phyloP scores from a whole-genome alignment of 2,113 vertebrate species.

The Seriola quinqueradiata region DNA sequence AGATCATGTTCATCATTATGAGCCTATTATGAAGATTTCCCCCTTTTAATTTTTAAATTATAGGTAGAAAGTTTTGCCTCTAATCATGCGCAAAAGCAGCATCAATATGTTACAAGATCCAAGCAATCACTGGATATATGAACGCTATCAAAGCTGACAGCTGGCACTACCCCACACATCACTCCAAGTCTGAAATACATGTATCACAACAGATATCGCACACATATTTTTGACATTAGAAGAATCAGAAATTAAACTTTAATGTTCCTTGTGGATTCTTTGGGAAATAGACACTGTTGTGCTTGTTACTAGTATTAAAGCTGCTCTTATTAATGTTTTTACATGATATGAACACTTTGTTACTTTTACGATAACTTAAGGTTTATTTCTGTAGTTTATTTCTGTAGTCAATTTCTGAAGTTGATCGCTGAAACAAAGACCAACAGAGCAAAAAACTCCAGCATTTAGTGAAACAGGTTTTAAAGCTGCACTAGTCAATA shows the following conservation, averaged over 20 bases:
- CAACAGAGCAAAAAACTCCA: not conserved
- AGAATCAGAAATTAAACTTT: not conserved
- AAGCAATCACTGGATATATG: constrained; percentile 13
- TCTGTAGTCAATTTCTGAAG: not conserved
- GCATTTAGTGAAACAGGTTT: not conserved
- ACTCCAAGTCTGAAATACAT: not conserved
- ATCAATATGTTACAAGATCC: constrained; percentile 12
- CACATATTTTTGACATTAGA: not conserved
- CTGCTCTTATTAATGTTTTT: not conserved
- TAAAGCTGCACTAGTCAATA: constrained; percentile 8
- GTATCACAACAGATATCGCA: not conserved
- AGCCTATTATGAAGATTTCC: constrained; percentile 27
- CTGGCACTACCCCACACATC: not conserved
- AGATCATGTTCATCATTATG: constrained; percentile 47
- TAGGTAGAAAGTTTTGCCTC: constrained; percentile 10
- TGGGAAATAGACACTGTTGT: not conserved
- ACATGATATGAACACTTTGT: not conserved
- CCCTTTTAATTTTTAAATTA: constrained; percentile 25
- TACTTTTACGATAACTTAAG: not conserved
- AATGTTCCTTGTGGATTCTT: not conserved
- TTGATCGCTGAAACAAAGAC: not conserved
- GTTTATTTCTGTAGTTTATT: not conserved
- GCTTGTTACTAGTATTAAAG: not conserved
- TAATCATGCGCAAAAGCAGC: constrained; percentile 1
- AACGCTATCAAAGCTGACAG: constrained; percentile 10